Evolutionary conservation across 2,888 invertebrate species (phyloP).

Genomic region (Tridacna crocea): DNA sequence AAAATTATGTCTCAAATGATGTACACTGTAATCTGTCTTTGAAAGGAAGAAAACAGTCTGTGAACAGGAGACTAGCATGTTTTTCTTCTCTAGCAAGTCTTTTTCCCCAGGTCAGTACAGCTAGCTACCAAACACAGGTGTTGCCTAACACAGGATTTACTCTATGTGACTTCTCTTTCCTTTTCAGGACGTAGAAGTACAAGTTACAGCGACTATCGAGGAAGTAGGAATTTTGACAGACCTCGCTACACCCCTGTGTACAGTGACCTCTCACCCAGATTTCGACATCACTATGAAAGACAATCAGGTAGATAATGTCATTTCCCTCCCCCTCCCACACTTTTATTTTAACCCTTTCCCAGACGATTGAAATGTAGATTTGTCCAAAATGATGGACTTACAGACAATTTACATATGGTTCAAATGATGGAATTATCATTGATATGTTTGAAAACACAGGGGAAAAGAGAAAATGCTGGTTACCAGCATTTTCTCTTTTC

Average conservation of each 20-base stretch:
- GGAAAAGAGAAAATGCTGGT: too few species aligned
- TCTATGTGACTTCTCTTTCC: neutral
- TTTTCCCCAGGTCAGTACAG: neutral
- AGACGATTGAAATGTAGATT: neutral
- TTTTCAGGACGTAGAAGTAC: slow-evolving; percentile 55
- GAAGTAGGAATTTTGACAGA: slow-evolving; percentile 17
- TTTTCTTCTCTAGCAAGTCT: neutral
- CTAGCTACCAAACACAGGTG: neutral
- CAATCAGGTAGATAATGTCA: slow-evolving; percentile 28
- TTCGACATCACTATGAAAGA: slow-evolving; percentile 45
- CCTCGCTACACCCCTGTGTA: slow-evolving; percentile 44
- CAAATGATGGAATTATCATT: too few species aligned
- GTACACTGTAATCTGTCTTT: too few species aligned
- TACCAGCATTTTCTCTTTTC: too few species aligned
- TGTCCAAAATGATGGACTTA: too few species aligned
- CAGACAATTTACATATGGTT: too few species aligned
- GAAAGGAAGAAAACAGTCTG: neutral
- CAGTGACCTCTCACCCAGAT: slow-evolving; percentile 43
- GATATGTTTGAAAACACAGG: too few species aligned
- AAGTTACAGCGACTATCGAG: slow-evolving; percentile 49
- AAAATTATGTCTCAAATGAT: neutral
- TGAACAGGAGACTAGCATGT: neutral
- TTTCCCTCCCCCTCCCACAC: too few species aligned
- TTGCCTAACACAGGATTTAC: neutral
- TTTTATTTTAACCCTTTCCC: neutral